Percentiles rank a stretch among this genome's conserved stretches.
phyloP scores from a whole-genome alignment of 2,797 vertebrate genomes.

The Xiphophorus birchmanni region DNA sequence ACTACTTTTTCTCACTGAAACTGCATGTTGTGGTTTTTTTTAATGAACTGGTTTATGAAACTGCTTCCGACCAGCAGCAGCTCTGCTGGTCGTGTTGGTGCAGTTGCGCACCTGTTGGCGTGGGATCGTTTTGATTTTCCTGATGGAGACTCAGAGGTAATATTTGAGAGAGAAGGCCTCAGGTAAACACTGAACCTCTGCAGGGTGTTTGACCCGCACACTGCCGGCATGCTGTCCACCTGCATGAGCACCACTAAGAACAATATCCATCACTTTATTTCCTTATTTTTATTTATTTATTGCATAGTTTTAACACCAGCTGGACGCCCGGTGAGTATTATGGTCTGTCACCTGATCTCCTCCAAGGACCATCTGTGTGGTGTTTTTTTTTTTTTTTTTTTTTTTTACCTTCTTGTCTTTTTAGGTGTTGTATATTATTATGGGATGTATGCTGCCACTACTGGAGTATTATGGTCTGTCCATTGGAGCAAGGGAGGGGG shows the following conservation, averaged over 20 bases:
- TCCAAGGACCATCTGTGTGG: conserved; percentile 80
- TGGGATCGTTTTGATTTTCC: background rate
- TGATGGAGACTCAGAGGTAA: background rate
- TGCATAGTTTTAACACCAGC: conserved; percentile 66
- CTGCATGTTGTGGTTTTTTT: background rate
- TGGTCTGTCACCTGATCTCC: conserved; percentile 84
- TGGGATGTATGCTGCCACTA: conserved; percentile 81
- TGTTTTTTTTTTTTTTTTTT: conserved; percentile 64
- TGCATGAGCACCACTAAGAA: conserved; percentile 20
- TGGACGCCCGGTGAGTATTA: conserved; percentile 78
- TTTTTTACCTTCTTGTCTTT: conserved; percentile 75
- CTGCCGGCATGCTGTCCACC: conserved; percentile 13
- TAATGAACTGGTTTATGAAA: background rate
- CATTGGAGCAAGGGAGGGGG: conserved; percentile 60
- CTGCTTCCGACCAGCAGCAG: background rate
- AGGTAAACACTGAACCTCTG: background rate
- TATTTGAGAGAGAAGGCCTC: conserved; percentile 27
- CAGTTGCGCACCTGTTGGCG: conserved; percentile 38
- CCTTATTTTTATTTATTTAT: conserved; percentile 35
- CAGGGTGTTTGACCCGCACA: conserved; percentile 33
- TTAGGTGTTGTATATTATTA: conserved; percentile 84
- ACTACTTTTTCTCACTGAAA: conserved; percentile 4
- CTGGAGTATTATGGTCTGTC: conserved; percentile 86
- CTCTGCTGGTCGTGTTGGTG: background rate
- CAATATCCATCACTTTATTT: conserved; percentile 34